Evolutionary conservation across 2,888 invertebrate genomes (phyloP), one percentile per base, ranked within the genome.

Genomic region (Epinotia nisella): DNA sequence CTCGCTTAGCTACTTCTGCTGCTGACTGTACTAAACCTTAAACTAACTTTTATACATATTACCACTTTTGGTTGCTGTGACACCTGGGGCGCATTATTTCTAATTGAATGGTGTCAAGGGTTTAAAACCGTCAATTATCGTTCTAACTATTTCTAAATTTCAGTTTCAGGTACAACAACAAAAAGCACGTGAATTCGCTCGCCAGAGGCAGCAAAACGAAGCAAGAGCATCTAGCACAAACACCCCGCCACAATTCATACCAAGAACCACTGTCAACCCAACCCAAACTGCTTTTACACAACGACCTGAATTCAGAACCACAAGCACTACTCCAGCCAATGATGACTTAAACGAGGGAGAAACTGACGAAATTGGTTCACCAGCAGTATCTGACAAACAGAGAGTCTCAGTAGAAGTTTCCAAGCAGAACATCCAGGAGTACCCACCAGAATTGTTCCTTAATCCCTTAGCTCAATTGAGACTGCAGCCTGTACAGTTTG

Each of bases 91-190:
- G 4, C 29, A 2, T 29, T 4, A 29, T 29, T 5, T 29, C 29
- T 29, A n/a, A n/a, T n/a, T n/a, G n/a, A n/a, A n/a, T n/a, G n/a
- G n/a, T n/a, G n/a, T n/a, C n/a, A n/a, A n/a, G n/a, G n/a, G n/a
- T n/a, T n/a, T n/a, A n/a, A n/a, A n/a, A n/a, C n/a, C n/a, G n/a
- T n/a, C n/a, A n/a, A n/a, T n/a, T n/a, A n/a, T n/a, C n/a, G n/a
- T n/a, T n/a, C n/a, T n/a, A 45, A 45, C 49, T 49, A 79, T n/a
- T 9, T 17, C 70, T 70, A 24, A 49, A 58, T 75, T 78, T 49
- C 80, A 93, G 93, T 92, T 86, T 69, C 88, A 90, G 78, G 82
- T 83, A 64, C 93, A 93, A 73, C 88, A 91, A 76, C 85, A 90
- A 73, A 85, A 84, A 53, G 89, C 91, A 67, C 85, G 85, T 0